Evolutionary conservation across 2,797 vertebrate genomes (phyloP).

Genomic region (Falco berigora): DNA sequence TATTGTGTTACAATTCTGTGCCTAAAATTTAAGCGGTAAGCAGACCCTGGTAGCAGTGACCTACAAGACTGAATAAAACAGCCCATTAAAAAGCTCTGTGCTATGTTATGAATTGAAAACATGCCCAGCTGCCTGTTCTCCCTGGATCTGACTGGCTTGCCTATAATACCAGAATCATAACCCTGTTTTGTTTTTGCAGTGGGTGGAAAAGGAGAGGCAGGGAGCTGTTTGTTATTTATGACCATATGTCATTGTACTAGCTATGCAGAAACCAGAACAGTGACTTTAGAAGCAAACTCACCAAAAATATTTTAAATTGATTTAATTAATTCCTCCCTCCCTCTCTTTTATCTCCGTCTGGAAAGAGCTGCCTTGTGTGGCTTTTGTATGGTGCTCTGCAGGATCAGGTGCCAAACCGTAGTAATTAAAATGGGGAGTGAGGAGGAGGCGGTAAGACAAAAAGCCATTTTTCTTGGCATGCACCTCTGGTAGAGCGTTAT

Average conservation of each 20-base stretch:
- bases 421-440: conserved; percentile 52
- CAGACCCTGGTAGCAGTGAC: background rate
- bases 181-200: background rate
- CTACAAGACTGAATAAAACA: background rate
- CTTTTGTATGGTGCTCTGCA: conserved; percentile 31
- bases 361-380: background rate
- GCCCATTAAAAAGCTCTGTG: background rate
- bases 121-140: background rate
- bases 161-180: background rate
- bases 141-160: background rate
- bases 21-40: background rate
- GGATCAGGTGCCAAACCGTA: conserved; percentile 10
- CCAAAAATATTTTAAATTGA: conserved; percentile 37
- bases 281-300: conserved; percentile 14
- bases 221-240: conserved; percentile 40
- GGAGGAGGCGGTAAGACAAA: conserved; percentile 13
- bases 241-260: background rate
- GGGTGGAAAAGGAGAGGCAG: background rate
- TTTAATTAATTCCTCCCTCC: conserved; percentile 61
- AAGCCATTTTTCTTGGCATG: background rate
- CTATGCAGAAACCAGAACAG: conserved; percentile 19
- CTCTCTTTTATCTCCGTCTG: conserved; percentile 28
- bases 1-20: background rate
- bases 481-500: background rate
- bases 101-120: background rate